Evolutionary conservation across 2,113 vertebrate genomes (phyloP).

Genomic region (Emydocephalus ijimae): DNA sequence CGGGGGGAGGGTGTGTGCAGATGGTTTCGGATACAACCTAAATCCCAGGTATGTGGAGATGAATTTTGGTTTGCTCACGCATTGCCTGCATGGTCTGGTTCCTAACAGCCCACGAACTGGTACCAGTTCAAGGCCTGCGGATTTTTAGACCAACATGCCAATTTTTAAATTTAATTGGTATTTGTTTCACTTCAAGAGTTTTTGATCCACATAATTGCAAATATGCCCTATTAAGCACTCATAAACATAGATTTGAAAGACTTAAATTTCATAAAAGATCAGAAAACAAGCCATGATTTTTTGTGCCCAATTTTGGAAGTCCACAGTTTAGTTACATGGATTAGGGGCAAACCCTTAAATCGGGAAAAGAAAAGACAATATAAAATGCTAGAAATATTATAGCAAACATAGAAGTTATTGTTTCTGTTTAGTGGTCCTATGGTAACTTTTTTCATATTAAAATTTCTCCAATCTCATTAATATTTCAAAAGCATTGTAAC

Average conservation of each 20-base stretch:
- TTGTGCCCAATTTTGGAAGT: not conserved
- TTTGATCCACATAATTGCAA: not conserved
- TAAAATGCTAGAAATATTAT: not conserved
- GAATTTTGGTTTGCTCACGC: too few relatives aligned
- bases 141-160: not conserved
- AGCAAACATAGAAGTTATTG: not conserved
- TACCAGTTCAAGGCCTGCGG: too few relatives aligned
- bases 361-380: not conserved
- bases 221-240: not conserved
- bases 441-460: not conserved
- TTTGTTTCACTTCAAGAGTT: not conserved
- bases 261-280: not conserved
- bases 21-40: too few relatives aligned
- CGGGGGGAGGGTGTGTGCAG: too few relatives aligned
- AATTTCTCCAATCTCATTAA: not conserved
- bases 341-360: not conserved
- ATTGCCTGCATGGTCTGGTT: too few relatives aligned
- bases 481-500: not conserved
- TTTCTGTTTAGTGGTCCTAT: not conserved
- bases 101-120: too few relatives aligned
- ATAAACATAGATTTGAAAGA: not conserved
- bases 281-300: not conserved
- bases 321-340: not conserved
- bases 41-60: too few relatives aligned
- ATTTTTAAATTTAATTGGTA: not conserved